Evolutionary conservation across 2,113 vertebrate species (phyloP), one percentile per base, ranked within the genome.

Genomic region (Tetrax tetrax): DNA sequence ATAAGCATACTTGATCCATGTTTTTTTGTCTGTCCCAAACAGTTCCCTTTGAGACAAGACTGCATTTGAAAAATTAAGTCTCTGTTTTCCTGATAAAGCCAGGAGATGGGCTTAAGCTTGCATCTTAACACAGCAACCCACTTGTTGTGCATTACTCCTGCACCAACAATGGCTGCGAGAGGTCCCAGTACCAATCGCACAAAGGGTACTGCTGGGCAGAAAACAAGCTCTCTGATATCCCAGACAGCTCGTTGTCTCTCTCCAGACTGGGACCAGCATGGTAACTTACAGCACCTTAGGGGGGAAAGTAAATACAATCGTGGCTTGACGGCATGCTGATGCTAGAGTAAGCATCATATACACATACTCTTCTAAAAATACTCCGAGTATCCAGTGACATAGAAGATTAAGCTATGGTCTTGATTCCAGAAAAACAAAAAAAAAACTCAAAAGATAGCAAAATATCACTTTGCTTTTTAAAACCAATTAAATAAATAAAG

Each of bases 371-470:
- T 74, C 63, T 47, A 15, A 83, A 64, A 84, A 57, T 10, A 84
- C 3, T 24, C 37, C 20, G 27, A 33, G 8, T 4, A 78, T 5
- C 21, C 48, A 82, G 41, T 29, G 68, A 74, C 54, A 24, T 12
- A 61, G n/a, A 63, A 47, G n/a, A 75, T 0, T 43, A 27, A 86
- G 47, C 48, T 79, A 37, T 6, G 13, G 14, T 61, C n/a, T 72
- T 48, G 7, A 70, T n/a, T 61, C 23, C 27, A 77, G 43, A n/a
- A 50, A 35, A 80, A 47, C 7, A 61, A 29, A 51, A 18, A 41
- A 1, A 8, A 27, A n/a, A n/a, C n/a, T n/a, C n/a, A n/a, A n/a
- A 31, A 65, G n/a, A 57, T 0, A 47, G 33, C 21, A 79, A 85
- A 85, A 86, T 37, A 53, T 17, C 45, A 10, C 59, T 72, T 72